phyloP scores from a whole-genome alignment of 1,140 invertebrate genomes.

The Sminthurides bifidus region DNA sequence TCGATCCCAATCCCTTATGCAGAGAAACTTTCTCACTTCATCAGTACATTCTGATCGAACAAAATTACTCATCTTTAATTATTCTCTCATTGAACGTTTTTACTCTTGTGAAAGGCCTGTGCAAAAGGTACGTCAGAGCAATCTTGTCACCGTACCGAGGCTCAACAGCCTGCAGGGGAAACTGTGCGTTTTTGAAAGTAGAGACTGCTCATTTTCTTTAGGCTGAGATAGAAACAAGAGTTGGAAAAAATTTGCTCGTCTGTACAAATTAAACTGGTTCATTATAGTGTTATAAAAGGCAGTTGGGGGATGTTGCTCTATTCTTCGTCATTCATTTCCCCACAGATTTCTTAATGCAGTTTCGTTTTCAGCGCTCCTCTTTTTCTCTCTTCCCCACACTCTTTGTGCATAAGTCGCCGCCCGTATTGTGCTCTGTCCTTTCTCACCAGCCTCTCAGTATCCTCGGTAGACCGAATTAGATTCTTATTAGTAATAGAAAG shows the following conservation, averaged over 20 bases:
- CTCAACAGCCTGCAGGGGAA: neutral
- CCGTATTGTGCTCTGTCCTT: too few species aligned
- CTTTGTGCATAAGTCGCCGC: too few species aligned
- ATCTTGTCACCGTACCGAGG: too few species aligned
- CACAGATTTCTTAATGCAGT: too few species aligned
- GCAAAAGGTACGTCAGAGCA: too few species aligned
- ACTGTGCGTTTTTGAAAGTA: neutral
- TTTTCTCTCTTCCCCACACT: too few species aligned
- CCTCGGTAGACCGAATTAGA: too few species aligned
- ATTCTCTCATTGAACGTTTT: neutral
- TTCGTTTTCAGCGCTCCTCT: too few species aligned
- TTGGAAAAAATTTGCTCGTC: constrained; percentile 22
- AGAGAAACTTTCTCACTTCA: neutral
- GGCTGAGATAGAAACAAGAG: neutral
- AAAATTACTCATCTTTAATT: neutral
- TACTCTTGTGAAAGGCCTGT: too few species aligned
- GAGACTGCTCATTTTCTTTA: neutral
- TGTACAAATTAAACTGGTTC: constrained; percentile 25
- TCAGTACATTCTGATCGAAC: neutral
- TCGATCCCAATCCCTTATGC: neutral
- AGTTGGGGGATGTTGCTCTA: neutral
- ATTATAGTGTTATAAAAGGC: constrained; percentile 21
- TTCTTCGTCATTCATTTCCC: too few species aligned
- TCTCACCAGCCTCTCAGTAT: too few species aligned
- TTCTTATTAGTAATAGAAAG: too few species aligned